phyloP scores from a whole-genome alignment of 1,140 invertebrate genomes.

The Drosophila subobscura region DNA sequence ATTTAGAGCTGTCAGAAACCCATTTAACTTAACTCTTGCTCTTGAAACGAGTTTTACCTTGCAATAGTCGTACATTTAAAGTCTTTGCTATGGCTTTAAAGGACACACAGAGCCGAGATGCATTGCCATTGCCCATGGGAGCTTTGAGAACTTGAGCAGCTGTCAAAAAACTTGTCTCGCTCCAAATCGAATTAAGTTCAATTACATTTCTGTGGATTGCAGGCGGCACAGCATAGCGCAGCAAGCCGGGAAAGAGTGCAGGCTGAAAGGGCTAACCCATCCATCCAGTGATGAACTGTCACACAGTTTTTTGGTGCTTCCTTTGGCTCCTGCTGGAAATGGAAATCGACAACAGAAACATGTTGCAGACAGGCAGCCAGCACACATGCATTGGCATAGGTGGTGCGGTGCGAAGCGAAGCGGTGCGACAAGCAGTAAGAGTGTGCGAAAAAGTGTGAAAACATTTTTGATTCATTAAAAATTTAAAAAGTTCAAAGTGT shows the following conservation, averaged over 20 bases:
- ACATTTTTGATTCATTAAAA: conserved; percentile 83
- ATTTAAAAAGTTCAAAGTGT: conserved; percentile 83
- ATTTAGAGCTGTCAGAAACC: too few relatives aligned
- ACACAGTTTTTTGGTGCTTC: conserved; percentile 38
- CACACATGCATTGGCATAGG: conserved; percentile 12
- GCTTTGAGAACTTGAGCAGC: conserved; percentile 71
- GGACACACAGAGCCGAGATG: conserved; percentile 16
- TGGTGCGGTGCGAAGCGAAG: too few relatives aligned
- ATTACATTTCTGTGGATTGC: conserved; percentile 64
- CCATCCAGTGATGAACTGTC: conserved; percentile 33
- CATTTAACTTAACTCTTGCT: too few relatives aligned
- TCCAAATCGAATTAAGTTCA: conserved; percentile 81
- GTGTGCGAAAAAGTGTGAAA: conserved; percentile 77
- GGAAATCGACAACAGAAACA: conserved; percentile 58
- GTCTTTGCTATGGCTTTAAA: conserved; percentile 24
- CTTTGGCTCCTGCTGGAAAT: conserved; percentile 37
- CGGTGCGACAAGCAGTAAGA: conserved; percentile 34
- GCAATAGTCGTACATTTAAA: conserved; percentile 23
- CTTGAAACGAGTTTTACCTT: background rate
- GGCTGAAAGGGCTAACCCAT: conserved; percentile 41
- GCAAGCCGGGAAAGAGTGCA: background rate
- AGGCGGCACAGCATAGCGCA: background rate
- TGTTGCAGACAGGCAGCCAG: conserved; percentile 20
- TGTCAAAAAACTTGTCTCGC: conserved; percentile 76
- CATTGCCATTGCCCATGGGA: conserved; percentile 19